Conservation (phyloP, 2,113 vertebrate species). For the Megaceryle maxima region DNA sequence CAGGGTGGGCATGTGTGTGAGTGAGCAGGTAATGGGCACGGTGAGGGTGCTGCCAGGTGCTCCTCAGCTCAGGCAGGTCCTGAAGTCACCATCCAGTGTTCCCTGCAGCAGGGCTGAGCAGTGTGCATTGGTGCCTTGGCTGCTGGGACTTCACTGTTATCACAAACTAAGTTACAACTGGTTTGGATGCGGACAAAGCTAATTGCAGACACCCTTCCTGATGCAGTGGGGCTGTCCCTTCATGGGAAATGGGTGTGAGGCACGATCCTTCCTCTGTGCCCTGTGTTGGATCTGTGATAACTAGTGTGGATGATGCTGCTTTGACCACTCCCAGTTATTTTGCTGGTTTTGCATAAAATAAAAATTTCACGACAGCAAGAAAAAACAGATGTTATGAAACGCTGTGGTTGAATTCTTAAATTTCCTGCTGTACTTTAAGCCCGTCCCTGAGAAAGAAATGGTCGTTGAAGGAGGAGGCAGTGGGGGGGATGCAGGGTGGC, state of each 20-base stretch:
- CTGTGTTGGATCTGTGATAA: neutral
- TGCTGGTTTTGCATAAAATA: neutral
- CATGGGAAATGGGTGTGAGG: fast-evolving
- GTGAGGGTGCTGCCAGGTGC: neutral
- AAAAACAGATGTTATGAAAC: neutral
- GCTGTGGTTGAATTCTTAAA: neutral
- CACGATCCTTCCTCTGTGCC: neutral
- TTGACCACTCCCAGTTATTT: neutral
- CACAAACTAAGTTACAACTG: neutral
- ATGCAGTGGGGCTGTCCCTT: fast-evolving
- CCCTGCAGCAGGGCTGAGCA: neutral
- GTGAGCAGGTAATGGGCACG: neutral
- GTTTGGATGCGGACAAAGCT: neutral
- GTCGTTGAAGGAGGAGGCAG: neutral
- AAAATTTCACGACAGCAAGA: neutral
- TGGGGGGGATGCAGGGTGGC: neutral
- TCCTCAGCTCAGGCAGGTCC: neutral
- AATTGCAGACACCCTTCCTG: neutral
- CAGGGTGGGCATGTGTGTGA: neutral
- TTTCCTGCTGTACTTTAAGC: neutral
- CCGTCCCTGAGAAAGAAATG: neutral
- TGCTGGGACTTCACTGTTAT: neutral
- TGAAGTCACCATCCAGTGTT: neutral
- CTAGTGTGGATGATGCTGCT: neutral
- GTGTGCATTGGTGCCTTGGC: neutral